A percentile compares a stretch with the other conserved stretches of the same genome.
These are phyloP conservation scores for Gadus macrocephalus DNA, from an alignment of 2,113 vertebrate species.

Conservation along the genomic window DNA sequence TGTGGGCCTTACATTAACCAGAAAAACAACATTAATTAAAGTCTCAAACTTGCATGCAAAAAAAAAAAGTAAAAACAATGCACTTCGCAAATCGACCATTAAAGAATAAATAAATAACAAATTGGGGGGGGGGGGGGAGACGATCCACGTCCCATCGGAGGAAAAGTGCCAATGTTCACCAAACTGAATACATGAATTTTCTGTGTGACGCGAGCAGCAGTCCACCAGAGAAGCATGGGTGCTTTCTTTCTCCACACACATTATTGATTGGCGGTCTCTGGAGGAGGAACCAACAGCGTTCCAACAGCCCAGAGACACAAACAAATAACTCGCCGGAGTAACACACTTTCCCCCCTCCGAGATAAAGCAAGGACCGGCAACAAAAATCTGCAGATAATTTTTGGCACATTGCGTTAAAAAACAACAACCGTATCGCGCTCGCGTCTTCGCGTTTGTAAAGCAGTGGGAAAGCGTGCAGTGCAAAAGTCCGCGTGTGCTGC, in stretches of 20 bases:
- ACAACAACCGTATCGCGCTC: constrained; percentile 33
- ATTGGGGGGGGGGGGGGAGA: constrained; percentile 37
- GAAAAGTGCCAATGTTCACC: constrained; percentile 39
- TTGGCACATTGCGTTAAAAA: constrained; percentile 13
- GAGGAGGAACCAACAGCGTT: constrained; percentile 57
- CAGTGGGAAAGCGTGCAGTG: no score
- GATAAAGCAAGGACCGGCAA: constrained; percentile 21
- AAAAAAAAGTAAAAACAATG: background rate
- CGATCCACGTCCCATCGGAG: constrained; percentile 40
- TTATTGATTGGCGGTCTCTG: constrained; percentile 76
- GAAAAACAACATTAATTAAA: background rate
- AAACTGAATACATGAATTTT: constrained; percentile 58
- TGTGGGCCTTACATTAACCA: background rate
- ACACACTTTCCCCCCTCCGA: constrained; percentile 34
- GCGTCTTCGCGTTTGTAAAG: constrained; percentile 28
- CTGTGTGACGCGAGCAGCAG: constrained; percentile 63
- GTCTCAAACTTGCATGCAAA: no score
- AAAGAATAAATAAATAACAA: constrained; percentile 45
- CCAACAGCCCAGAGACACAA: constrained; percentile 34
- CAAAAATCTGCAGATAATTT: constrained; percentile 50
- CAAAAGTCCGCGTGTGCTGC: constrained; percentile 37
- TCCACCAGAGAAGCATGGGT: constrained; percentile 54
- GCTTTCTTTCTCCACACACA: constrained; percentile 57
- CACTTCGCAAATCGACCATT: background rate
- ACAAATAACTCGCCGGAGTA: background rate